A percentile compares a stretch with the other conserved stretches of the same genome.
These are phyloP conservation scores for Pluvianellus socialis DNA, from an alignment of 2,113 vertebrate genomes.

Conservation along the genomic window DNA sequence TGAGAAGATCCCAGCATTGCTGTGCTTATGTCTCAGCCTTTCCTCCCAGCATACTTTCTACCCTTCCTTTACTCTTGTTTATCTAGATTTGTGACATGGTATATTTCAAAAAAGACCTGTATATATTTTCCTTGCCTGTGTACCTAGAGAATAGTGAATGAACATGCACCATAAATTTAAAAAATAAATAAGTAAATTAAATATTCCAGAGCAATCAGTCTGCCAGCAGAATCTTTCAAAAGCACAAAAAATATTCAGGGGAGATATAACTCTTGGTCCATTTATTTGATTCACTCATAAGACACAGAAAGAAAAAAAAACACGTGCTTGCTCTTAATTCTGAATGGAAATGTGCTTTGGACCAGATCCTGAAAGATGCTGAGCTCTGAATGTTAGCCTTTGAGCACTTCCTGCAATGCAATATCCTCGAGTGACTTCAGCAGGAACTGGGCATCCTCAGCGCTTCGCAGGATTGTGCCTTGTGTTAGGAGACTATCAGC, in stretches of 20 bases:
- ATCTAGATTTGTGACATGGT: neutral
- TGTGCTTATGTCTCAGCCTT: neutral
- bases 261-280: constrained; percentile 20
- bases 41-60: neutral
- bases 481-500: neutral
- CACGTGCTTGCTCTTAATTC: neutral
- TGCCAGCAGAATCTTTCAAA: constrained; percentile 2
- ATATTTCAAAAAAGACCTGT: neutral
- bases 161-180: neutral
- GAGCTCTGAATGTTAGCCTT: neutral
- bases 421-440: neutral
- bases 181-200: constrained; percentile 37
- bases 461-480: neutral
- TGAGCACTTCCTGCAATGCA: neutral
- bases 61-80: neutral
- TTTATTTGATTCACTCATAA: constrained; percentile 19
- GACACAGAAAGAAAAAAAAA: rapidly evolving
- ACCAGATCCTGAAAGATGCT: neutral
- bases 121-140: neutral
- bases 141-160: neutral
- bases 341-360: neutral
- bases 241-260: neutral
- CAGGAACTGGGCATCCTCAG: neutral
- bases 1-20: neutral
- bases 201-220: constrained; percentile 26